A percentile compares a stretch with the other conserved stretches of the same genome.
phyloP scores from a whole-genome alignment of 2,797 vertebrate species.

The Acanthurus leucopareius region DNA sequence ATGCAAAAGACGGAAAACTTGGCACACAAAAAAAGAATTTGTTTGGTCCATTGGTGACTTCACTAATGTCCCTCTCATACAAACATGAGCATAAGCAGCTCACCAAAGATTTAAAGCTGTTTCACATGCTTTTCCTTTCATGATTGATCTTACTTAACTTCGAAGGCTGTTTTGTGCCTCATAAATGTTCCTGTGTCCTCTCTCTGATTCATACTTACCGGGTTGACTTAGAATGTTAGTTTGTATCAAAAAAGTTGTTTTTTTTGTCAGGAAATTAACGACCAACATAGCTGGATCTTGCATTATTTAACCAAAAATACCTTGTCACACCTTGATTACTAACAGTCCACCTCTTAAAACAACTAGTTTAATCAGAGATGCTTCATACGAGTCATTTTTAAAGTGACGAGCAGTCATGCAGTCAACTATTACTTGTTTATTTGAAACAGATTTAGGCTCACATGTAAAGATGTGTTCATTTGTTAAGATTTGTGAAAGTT shows the following conservation, averaged over 20 bases:
- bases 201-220: neutral
- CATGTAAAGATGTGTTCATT: no score
- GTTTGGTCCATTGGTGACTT: neutral
- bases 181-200: neutral
- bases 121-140: neutral
- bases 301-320: slow-evolving; percentile 2
- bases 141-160: slow-evolving; percentile 7
- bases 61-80: neutral
- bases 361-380: neutral
- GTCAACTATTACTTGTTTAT: neutral
- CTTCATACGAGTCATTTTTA: neutral
- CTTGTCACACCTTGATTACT: neutral
- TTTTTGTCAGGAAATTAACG: neutral
- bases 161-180: neutral
- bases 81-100: neutral
- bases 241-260: neutral
- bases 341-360: neutral
- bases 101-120: neutral
- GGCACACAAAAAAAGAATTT: neutral
- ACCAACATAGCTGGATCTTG: neutral
- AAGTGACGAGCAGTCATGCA: neutral
- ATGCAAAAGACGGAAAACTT: neutral
- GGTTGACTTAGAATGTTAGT: neutral
- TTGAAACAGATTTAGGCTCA: neutral
- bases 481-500: no score